Evolutionary conservation across 2,888 invertebrate genomes (phyloP), one percentile per base, ranked within the genome.

Genomic region (Papilio demoleus): DNA sequence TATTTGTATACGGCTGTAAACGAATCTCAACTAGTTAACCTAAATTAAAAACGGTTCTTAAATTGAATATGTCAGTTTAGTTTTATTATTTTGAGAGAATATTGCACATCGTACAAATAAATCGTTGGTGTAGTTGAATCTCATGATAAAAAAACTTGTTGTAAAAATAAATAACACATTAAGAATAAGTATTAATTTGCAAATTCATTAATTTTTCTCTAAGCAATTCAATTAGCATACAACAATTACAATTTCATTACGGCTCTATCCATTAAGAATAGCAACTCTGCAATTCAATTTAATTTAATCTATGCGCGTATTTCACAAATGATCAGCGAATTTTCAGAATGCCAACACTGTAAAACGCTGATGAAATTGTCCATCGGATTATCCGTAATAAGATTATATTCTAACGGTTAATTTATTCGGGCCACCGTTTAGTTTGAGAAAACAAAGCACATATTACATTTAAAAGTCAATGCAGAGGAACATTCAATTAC

Each of bases 401-500:
- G 53, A 67, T 67, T 64, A 69, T 67, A 70, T 72, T 71, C 72
- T 71, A 67, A 71, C 70, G 60, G 45, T 70, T 73, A 74, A 73
- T 76, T 73, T 73, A 74, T 70, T 73, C 72, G 65, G 69, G 72
- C 70, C 69, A 47, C 65, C 63, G 69, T 73, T 72, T 70, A 69
- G 53, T 72, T 73, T 68, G 69, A 71, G 70, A 76, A 74, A 75
- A 71, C 67, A 72, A 70, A 68, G 70, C 67, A 70, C 70, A 73
- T 74, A 77, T 75, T 77, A 77, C 85, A 88, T 87, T 86, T 87
- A 84, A 88, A 88, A 86, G 82, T 88, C 84, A 88, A 88, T 87
- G 84, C 79, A 79, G 79, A 80, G 77, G 76, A 78, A 78, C 81
- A 81, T 84, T 84, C 82, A 86, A 85, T 88, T 88, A 84, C 78